Evolutionary conservation across 1,140 invertebrate genomes (phyloP), one percentile per base, ranked within the genome.

Genomic region (Eupristina koningsbergeri): DNA sequence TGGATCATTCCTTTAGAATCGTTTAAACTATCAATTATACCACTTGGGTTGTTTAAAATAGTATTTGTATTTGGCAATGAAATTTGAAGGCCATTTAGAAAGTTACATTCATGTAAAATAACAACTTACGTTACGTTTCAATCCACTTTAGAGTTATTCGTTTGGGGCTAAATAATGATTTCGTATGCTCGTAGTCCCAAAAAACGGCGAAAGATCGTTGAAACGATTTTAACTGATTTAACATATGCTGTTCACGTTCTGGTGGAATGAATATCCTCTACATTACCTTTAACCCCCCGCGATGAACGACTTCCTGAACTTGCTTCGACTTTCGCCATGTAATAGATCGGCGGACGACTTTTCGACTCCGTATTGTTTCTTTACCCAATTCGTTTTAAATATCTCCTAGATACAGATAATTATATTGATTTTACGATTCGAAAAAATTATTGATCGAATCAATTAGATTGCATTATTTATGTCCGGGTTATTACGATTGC

Each of bases 201-300:
- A 86, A 87, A 86, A 85, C 86, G 74, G 87, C 85, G 85, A 87
- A 84, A 61, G 85, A 87, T 87, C 85, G 86, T 83, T 86, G 71
- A 85, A 86, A 69, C 74, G 85, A 85, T 88, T 88, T 87, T 87
- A 88, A 89, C 87, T 88, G 87, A 89, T 88, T 89, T 88, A 84
- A 88, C 87, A 89, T 88, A 89, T 89, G 88, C 83, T 87, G 85
- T 79, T 36, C 74, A 61, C 73, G 83, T 84, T 79, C 53, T 76
- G 78, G 41, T 73, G 83, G 77, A 84, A 80, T 81, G 83, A 84
- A 75, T 76, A 76, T 81, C 69, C 81, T 67, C 81, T 29, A 58
- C 73, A 81, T 67, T 84, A 67, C 41, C 69, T 69, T 31, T 45
- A 81, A 45, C 74, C 73, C 85, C 80, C 73, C 74, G 78, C 80